Conservation (phyloP, 2,113 vertebrate species). For the Parotia lawesii region DNA sequence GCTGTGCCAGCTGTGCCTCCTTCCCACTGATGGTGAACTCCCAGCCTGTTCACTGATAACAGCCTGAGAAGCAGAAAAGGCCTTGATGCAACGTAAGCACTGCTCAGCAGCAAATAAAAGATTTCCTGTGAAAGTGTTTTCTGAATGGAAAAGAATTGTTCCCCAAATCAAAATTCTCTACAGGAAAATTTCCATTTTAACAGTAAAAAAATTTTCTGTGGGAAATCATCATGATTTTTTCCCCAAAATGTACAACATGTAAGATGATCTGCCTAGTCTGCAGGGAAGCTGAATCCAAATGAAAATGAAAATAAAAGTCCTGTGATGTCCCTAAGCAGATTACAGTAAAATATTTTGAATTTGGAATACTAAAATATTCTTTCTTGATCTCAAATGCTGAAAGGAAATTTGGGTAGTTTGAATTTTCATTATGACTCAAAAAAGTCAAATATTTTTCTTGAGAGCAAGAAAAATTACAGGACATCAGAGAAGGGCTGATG, state of each 20-base stretch:
- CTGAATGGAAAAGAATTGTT: neutral
- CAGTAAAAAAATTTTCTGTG: neutral
- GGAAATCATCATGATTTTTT: neutral
- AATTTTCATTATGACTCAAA: neutral
- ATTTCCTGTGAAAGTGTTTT: neutral
- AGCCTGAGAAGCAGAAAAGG: neutral
- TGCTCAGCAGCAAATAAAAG: neutral
- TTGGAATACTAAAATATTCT: neutral
- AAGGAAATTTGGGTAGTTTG: neutral
- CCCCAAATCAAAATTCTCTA: neutral
- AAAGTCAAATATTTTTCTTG: neutral
- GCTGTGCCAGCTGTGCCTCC: neutral
- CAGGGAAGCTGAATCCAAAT: neutral
- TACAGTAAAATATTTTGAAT: neutral
- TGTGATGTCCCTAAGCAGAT: neutral
- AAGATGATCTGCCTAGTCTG: neutral
- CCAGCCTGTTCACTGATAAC: fast-evolving
- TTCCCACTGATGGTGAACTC: neutral
- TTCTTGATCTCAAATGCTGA: neutral
- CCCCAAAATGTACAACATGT: fast-evolving
- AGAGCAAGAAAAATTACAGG: neutral
- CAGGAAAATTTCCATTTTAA: neutral
- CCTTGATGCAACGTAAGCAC: neutral
- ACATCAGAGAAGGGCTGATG: neutral
- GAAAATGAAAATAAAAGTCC: neutral